A percentile compares a stretch with the other conserved stretches of the same genome.
phyloP scores from a whole-genome alignment of 1,140 invertebrate genomes.

The Lasioglossum baleicum region DNA sequence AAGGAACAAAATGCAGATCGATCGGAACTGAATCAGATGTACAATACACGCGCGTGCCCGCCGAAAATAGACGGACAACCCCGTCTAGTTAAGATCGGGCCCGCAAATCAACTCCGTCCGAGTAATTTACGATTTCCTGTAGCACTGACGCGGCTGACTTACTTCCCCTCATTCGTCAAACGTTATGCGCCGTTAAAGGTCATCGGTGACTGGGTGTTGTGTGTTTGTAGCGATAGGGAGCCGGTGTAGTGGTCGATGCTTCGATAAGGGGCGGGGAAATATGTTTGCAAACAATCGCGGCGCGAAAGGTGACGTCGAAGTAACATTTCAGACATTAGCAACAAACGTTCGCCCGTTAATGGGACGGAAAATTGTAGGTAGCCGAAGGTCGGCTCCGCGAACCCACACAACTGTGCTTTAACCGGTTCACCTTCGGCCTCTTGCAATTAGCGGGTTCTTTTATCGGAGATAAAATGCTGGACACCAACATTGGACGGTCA shows the following conservation, averaged over 20 bases:
- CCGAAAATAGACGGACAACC: neutral
- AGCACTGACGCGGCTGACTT: neutral
- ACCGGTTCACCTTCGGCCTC: too few species aligned
- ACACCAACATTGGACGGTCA: too few species aligned
- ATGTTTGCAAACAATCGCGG: too few species aligned
- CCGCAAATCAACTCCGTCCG: neutral
- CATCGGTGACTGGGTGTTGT: neutral
- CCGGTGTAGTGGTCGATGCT: neutral
- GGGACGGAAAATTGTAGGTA: neutral
- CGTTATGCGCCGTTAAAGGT: neutral
- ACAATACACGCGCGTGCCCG: too few species aligned
- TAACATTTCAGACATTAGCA: too few species aligned
- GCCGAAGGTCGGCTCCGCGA: neutral
- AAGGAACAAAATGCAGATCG: too few species aligned
- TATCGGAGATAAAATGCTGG: too few species aligned
- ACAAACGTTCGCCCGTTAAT: neutral
- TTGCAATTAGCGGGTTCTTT: too few species aligned
- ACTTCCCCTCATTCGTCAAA: constrained; percentile 12
- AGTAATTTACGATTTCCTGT: constrained; percentile 13
- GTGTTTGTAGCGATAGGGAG: too few species aligned
- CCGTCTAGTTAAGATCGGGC: neutral
- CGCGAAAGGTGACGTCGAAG: too few species aligned
- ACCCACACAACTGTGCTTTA: neutral
- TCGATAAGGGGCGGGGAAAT: neutral
- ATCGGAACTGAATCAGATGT: too few species aligned